Percentiles rank a stretch among this genome's conserved stretches.
Evolutionary conservation across 2,888 invertebrate genomes (phyloP).

Genomic region (Apamea epomidion): DNA sequence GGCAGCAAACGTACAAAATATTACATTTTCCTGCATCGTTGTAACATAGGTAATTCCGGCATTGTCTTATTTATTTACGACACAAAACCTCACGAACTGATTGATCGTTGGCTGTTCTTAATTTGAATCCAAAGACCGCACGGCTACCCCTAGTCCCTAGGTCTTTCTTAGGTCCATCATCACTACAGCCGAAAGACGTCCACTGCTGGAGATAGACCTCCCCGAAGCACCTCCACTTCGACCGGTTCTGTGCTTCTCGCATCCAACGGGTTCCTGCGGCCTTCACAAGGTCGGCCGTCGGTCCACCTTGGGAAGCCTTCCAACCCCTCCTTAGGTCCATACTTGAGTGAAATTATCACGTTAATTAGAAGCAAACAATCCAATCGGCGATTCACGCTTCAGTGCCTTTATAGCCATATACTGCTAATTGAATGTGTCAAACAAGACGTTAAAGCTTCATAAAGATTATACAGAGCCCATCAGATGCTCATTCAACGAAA

Average conservation of each 20-base stretch:
- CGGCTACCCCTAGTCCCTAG: background rate
- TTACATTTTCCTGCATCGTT: conserved; percentile 43
- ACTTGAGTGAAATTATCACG: background rate
- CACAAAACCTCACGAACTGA: background rate
- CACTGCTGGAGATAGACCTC: too few species aligned
- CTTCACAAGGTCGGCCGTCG: too few species aligned
- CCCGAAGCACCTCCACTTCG: too few species aligned
- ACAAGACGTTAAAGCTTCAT: conserved; percentile 17
- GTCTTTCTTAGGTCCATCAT: background rate
- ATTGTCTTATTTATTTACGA: conserved; percentile 15
- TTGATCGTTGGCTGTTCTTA: background rate
- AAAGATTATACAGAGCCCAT: conserved; percentile 6
- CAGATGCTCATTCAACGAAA: conserved; percentile 7
- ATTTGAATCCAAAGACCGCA: background rate
- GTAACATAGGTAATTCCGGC: conserved; percentile 22
- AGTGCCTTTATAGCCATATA: conserved; percentile 2
- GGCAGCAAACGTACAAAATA: conserved; percentile 25
- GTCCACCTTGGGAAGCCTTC: too few species aligned
- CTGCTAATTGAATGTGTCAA: conserved; percentile 29
- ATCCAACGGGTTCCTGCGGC: too few species aligned
- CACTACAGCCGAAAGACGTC: too few species aligned
- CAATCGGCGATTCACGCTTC: conserved; percentile 4
- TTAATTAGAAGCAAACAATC: conserved; percentile 34
- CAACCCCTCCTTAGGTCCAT: background rate
- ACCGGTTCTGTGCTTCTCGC: too few species aligned